phyloP scores from a whole-genome alignment of 1,140 invertebrate species.

The Cydia strobilella region DNA sequence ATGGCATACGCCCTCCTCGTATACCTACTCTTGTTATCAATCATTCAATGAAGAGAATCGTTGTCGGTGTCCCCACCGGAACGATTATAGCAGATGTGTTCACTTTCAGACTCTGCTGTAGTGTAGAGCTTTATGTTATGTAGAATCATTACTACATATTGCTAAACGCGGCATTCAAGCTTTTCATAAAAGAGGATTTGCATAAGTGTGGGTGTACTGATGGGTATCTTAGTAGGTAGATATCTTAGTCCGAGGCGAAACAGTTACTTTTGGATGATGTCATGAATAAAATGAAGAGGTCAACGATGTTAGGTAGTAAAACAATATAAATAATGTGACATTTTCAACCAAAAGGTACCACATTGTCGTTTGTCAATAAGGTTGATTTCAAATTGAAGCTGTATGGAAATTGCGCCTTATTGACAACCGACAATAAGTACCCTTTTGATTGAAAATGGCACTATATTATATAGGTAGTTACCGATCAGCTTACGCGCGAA shows the following conservation, averaged over 20 bases:
- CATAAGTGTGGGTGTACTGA: background rate
- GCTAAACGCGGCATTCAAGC: background rate
- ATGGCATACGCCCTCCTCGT: background rate
- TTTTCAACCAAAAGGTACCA: too few species aligned
- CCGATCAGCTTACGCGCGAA: too few species aligned
- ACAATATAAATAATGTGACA: too few species aligned
- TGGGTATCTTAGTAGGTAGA: background rate
- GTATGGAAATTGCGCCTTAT: too few species aligned
- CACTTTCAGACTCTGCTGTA: background rate
- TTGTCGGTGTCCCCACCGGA: slow-evolving; percentile 10
- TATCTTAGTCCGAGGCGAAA: background rate
- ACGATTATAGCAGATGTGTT: slow-evolving; percentile 7
- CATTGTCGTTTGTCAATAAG: too few species aligned
- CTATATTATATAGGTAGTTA: too few species aligned
- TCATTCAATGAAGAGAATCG: slow-evolving; percentile 25
- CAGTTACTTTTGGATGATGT: background rate
- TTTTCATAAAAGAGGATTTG: background rate
- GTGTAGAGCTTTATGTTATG: background rate
- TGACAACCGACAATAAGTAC: too few species aligned
- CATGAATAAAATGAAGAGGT: background rate
- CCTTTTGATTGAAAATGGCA: too few species aligned
- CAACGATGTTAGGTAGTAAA: background rate
- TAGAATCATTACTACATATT: background rate
- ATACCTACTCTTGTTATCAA: slow-evolving; percentile 18
- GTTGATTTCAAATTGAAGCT: too few species aligned